Conservation (phyloP, 2,888 invertebrate species). For the Clusia tigrina region DNA sequence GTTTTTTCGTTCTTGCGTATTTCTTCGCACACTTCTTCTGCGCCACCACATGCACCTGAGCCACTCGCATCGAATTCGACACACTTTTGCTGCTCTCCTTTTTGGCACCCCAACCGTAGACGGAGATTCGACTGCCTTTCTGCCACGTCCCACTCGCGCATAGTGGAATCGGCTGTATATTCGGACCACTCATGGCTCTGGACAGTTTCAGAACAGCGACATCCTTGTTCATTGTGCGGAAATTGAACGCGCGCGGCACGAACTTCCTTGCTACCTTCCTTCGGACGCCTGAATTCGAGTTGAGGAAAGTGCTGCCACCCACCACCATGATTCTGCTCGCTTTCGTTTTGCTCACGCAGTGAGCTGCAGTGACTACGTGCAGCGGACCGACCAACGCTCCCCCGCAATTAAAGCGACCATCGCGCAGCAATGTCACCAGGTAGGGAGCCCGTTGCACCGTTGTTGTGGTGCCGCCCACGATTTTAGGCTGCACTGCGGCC, state of each 20-base stretch:
- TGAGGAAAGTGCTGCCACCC: slow-evolving; percentile 26
- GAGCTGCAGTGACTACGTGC: slow-evolving; percentile 47
- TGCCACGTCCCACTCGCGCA: not conserved
- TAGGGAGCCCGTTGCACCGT: slow-evolving; percentile 26
- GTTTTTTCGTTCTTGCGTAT: no score
- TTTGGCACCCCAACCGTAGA: slow-evolving; percentile 41
- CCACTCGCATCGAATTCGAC: slow-evolving; percentile 29
- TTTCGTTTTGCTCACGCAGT: slow-evolving; percentile 36
- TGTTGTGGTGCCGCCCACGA: slow-evolving; percentile 27
- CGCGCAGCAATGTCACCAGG: slow-evolving; percentile 39
- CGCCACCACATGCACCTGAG: slow-evolving; percentile 21
- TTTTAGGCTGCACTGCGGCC: slow-evolving; percentile 8
- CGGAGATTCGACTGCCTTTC: slow-evolving; percentile 17
- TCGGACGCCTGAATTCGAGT: slow-evolving; percentile 7
- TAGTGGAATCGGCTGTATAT: slow-evolving; percentile 27
- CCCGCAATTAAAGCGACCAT: slow-evolving; percentile 32
- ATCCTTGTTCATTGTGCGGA: slow-evolving; percentile 30
- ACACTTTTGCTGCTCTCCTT: not conserved
- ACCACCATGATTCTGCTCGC: slow-evolving; percentile 16
- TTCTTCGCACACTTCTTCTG: slow-evolving; percentile 3
- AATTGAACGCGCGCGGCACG: slow-evolving; percentile 17
- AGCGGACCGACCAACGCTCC: slow-evolving; percentile 39
- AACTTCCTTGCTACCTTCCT: slow-evolving; percentile 7
- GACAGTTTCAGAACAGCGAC: slow-evolving; percentile 34
- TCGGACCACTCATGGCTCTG: slow-evolving; percentile 15